A percentile compares a stretch with the other conserved stretches of the same genome.
These are phyloP conservation scores for Dastarcus helophoroides DNA, from an alignment of 2,888 invertebrate genomes.

Conservation along the genomic window DNA sequence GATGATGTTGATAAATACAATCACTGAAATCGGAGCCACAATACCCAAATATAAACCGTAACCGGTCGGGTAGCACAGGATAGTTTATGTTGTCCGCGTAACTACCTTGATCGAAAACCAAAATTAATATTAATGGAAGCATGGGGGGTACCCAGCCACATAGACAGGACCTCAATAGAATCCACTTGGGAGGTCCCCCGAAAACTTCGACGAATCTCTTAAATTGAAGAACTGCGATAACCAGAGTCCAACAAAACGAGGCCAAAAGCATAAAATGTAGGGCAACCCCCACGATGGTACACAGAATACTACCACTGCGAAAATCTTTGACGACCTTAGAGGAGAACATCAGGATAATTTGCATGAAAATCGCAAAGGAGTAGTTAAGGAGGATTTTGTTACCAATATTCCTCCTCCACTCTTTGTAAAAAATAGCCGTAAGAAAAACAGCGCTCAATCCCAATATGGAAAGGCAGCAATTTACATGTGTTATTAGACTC, in stretches of 20 bases:
- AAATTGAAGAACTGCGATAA: constrained; percentile 57
- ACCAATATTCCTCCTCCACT: constrained; percentile 44
- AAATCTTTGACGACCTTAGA: constrained; percentile 29
- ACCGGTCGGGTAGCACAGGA: constrained; percentile 45
- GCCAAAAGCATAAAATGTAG: constrained; percentile 57
- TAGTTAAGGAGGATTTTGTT: constrained; percentile 31
- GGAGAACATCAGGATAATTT: constrained; percentile 32
- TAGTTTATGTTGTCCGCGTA: constrained; percentile 34
- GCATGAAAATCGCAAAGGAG: constrained; percentile 24
- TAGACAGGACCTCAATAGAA: constrained; percentile 44
- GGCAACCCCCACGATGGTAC: constrained; percentile 46
- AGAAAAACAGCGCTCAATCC: constrained; percentile 41
- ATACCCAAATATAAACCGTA: constrained; percentile 44
- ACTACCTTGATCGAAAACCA: constrained; percentile 38
- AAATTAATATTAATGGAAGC: constrained; percentile 41
- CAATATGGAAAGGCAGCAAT: constrained; percentile 41
- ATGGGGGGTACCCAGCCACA: constrained; percentile 53
- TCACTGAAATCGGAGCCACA: constrained; percentile 42
- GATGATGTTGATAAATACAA: constrained; percentile 44
- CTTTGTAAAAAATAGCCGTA: constrained; percentile 44
- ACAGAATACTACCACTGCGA: constrained; percentile 34
- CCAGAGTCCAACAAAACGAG: constrained; percentile 63
- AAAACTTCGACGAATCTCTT: constrained; percentile 53
- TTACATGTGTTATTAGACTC: constrained; percentile 41
- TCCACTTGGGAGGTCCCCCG: constrained; percentile 39